A percentile compares a stretch with the other conserved stretches of the same genome.
Evolutionary conservation across 1,140 invertebrate species (phyloP).

Genomic region (Colletes latitarsis): DNA sequence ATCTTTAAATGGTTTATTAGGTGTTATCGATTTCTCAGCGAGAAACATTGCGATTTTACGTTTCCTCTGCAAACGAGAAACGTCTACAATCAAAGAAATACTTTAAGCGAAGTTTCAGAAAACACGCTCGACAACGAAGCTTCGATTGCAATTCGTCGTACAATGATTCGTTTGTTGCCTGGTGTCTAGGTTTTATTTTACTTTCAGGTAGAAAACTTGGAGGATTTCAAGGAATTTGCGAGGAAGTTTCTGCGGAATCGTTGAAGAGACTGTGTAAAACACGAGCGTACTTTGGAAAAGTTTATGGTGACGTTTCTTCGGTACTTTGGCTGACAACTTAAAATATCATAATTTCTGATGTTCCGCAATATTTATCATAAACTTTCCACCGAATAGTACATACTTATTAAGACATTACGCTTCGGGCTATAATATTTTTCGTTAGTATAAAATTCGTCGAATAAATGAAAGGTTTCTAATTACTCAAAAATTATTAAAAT

Average conservation of each 20-base stretch:
- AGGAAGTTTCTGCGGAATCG: slow-evolving; percentile 14
- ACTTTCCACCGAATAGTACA: too few species aligned
- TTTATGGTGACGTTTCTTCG: background rate
- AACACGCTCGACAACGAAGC: background rate
- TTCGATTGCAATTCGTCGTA: slow-evolving; percentile 3
- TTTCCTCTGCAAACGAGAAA: background rate
- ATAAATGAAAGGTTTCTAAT: background rate
- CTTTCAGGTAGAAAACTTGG: background rate
- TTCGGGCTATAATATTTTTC: background rate
- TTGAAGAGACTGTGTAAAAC: slow-evolving; percentile 2
- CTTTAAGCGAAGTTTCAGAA: background rate
- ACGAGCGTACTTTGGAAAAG: background rate
- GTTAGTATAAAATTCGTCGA: background rate
- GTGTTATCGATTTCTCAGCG: background rate
- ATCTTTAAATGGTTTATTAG: too few species aligned
- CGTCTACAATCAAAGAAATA: background rate
- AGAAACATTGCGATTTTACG: too few species aligned
- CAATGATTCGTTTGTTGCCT: slow-evolving; percentile 5
- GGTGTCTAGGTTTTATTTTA: background rate
- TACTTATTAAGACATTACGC: background rate
- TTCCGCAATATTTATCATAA: background rate
- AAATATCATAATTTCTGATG: slow-evolving; percentile 9
- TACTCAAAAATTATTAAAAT: background rate
- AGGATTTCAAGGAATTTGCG: slow-evolving; percentile 6
- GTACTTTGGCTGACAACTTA: background rate